Evolutionary conservation across 2,888 invertebrate species (phyloP).

Genomic region (Ephialtes manifestator): DNA sequence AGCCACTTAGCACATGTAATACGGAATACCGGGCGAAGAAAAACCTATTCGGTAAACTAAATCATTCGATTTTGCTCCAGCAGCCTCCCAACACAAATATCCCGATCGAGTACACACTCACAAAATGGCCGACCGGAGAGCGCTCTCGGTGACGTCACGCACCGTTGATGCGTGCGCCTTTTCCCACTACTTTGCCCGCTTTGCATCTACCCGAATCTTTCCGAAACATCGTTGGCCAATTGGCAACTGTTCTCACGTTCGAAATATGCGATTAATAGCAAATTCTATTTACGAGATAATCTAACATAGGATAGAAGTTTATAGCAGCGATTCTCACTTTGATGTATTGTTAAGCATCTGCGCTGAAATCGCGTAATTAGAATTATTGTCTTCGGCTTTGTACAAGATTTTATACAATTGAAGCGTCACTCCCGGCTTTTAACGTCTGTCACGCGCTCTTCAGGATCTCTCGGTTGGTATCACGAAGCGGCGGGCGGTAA

Average conservation of each 20-base stretch:
- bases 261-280: not conserved
- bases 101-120: slow-evolving; percentile 88
- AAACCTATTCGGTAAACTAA: slow-evolving; percentile 86
- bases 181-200: slow-evolving; percentile 11
- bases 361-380: not conserved
- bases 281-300: slow-evolving; percentile 18
- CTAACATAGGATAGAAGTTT: not conserved
- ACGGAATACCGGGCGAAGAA: slow-evolving; percentile 69
- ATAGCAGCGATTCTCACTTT: not conserved
- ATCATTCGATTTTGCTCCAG: slow-evolving; percentile 88
- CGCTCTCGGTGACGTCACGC: slow-evolving; percentile 90
- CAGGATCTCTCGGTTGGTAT: not conserved
- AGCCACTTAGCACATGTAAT: slow-evolving; percentile 81
- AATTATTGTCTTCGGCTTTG: not conserved
- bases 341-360: not conserved
- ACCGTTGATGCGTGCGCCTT: slow-evolving; percentile 76
- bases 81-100: slow-evolving; percentile 88
- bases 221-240: not conserved
- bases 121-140: slow-evolving; percentile 90
- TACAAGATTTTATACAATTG: not conserved
- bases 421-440: not conserved
- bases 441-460: not conserved
- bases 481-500: not conserved
- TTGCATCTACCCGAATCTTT: not conserved
- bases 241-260: not conserved